Evolutionary conservation across 2,888 invertebrate species (phyloP), one percentile per base, ranked within the genome.

Genomic region (Morpho achilles): DNA sequence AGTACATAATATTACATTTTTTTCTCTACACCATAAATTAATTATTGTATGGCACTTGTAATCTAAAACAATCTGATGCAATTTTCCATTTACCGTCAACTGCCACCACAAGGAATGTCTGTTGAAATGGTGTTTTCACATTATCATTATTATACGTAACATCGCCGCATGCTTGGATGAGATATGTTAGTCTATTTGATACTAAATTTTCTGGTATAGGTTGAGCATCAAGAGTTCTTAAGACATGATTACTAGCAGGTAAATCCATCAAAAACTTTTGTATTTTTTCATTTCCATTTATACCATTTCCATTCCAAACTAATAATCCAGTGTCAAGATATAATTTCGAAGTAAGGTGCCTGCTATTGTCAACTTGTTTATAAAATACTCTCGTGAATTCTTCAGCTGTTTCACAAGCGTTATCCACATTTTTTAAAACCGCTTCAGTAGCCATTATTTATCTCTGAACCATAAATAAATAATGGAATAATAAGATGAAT

Each of bases 61-160:
- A 91, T 74, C 98, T 92, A 72, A 97, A 97, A 71, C 95, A 95
- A 77, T 98, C 98, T 48, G 95, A 96, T 8, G 96, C 96, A 68
- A 98, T 96, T 86, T 98, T 98, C 98, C 98, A 98, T 76, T 97
- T 97, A 67, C 96, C 96, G 10, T 94, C 96, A 64, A 96, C 94
- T 6, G 96, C 96, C 0, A 97, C 97, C 55, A 98, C 94, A 39
- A 97, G 91, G 76, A 98, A 98, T 44, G 94, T 96, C 82, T 98
- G 97, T 73, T 95, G 95, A 72, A 97, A 97, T 0, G 94, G 92
- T 71, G 94, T 94, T 16, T 92, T 92, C 3, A 73, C 70, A 40
- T 89, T 87, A 50, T 91, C 89, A 65, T 84, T 88, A 59, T 93
- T 92, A 71, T 95, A 96, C 67, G 94, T 95, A 0, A 98, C 96